Percentiles rank a stretch among this genome's conserved stretches.
Evolutionary conservation across 2,113 vertebrate species (phyloP).

Genomic region (Engystomops pustulosus): DNA sequence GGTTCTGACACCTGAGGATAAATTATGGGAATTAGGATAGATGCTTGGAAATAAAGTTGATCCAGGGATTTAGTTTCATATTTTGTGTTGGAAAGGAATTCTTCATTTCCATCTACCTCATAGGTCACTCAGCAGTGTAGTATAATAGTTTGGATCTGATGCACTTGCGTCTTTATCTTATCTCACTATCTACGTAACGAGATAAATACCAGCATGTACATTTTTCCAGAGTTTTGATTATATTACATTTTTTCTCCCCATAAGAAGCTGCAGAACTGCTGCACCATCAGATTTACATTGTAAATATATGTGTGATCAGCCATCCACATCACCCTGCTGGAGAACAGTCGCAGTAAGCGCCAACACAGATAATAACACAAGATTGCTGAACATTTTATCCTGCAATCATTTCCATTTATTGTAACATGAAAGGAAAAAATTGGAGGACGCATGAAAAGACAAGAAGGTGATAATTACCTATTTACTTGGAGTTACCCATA

Average conservation of each 20-base stretch:
- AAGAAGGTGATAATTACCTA: constrained; percentile 58
- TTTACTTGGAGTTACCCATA: constrained; percentile 46
- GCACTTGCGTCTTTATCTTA: too few species aligned
- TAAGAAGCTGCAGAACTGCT: constrained; percentile 34
- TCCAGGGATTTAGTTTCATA: too few species aligned
- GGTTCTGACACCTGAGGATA: too few species aligned
- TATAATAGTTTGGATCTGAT: too few species aligned
- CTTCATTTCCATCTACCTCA: too few species aligned
- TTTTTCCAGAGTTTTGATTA: not conserved
- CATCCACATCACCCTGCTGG: constrained; percentile 43
- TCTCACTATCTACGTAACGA: too few species aligned
- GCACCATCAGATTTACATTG: constrained; percentile 49
- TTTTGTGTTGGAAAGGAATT: too few species aligned
- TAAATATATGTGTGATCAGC: constrained; percentile 54
- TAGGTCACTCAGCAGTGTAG: too few species aligned
- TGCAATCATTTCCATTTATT: constrained; percentile 59
- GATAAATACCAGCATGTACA: not conserved
- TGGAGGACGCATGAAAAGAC: constrained; percentile 36
- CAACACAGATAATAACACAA: constrained; percentile 56
- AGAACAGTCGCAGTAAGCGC: constrained; percentile 47
- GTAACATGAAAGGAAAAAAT: constrained; percentile 54
- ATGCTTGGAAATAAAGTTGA: too few species aligned
- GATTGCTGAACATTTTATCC: constrained; percentile 59
- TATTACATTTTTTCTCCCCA: constrained; percentile 3
- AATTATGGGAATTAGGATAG: too few species aligned